Evolutionary conservation across 2,113 vertebrate genomes (phyloP).

Genomic region (Chamaetylas fuelleborni): DNA sequence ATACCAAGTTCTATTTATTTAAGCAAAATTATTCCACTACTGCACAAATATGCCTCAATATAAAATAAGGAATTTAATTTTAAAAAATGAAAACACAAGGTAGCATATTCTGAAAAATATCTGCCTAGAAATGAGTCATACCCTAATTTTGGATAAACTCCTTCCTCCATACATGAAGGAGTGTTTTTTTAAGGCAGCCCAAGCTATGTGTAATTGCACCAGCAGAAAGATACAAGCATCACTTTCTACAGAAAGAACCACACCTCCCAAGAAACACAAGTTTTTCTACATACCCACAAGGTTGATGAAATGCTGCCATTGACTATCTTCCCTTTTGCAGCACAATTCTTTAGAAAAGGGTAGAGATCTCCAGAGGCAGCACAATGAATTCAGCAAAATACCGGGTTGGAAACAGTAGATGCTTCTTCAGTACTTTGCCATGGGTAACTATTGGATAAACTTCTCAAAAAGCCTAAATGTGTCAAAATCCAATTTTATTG

Average conservation of each 20-base stretch:
- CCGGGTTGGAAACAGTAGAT: neutral
- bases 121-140: neutral
- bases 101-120: neutral
- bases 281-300: neutral
- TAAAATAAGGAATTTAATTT: neutral
- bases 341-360: neutral
- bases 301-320: neutral
- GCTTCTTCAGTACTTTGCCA: neutral
- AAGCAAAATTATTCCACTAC: neutral
- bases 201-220: neutral
- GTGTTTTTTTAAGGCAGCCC: neutral
- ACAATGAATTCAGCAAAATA: neutral
- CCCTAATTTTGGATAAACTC: neutral
- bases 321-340: neutral
- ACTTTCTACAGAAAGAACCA: neutral
- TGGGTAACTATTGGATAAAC: neutral
- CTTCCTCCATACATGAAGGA: neutral
- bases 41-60: neutral
- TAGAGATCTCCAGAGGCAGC: neutral
- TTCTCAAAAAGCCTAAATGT: neutral
- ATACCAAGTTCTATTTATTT: neutral
- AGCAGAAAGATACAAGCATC: neutral
- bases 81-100: neutral
- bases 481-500: neutral
- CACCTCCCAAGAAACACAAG: neutral